Conservation (phyloP, 2,113 vertebrate genomes). For the Rhea pennata region DNA sequence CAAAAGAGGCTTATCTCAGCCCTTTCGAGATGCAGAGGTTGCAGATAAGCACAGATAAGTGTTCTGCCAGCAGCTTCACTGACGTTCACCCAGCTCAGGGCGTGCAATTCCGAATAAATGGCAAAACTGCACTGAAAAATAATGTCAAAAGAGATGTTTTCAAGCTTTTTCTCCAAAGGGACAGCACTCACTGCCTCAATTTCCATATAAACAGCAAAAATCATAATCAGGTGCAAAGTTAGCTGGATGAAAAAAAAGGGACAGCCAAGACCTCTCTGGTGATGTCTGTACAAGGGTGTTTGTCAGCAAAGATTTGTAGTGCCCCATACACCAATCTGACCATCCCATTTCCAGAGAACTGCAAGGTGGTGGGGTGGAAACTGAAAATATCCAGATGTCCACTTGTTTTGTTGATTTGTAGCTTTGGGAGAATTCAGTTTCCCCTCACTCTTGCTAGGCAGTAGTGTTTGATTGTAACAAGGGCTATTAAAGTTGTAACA, state of each 20-base stretch:
- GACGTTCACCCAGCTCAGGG: background rate
- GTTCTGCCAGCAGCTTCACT: background rate
- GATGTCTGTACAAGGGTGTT: background rate
- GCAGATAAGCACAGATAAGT: background rate
- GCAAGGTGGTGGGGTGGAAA: background rate
- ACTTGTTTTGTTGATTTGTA: background rate
- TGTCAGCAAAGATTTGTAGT: background rate
- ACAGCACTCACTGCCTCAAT: background rate
- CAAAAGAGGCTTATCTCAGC: background rate
- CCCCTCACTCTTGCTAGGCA: too few species aligned
- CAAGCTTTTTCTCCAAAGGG: background rate
- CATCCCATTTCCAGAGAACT: background rate
- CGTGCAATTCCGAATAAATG: background rate
- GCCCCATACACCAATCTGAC: background rate
- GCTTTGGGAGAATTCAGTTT: background rate
- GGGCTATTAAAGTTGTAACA: background rate
- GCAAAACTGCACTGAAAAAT: background rate
- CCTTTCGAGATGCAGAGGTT: background rate
- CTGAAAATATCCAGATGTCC: background rate
- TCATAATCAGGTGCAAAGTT: background rate
- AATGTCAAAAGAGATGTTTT: background rate
- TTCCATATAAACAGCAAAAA: background rate
- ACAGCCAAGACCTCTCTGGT: background rate
- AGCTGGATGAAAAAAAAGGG: background rate
- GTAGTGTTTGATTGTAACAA: background rate